phyloP scores from a whole-genome alignment of 2,113 vertebrate genomes.

The Castor canadensis region DNA sequence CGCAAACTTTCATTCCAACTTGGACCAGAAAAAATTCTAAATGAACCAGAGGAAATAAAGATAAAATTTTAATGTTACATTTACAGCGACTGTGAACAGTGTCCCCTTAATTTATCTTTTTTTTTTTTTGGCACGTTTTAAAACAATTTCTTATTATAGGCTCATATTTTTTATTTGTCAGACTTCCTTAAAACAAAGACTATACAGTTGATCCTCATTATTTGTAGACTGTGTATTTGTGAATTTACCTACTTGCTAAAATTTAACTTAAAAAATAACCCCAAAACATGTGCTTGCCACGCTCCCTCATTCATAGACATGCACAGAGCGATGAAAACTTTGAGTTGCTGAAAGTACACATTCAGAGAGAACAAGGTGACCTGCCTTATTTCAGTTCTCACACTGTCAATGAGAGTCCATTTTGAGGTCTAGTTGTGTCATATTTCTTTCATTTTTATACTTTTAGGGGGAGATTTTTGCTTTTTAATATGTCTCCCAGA shows the following conservation, averaged over 20 bases:
- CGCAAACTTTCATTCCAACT: neutral
- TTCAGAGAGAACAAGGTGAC: neutral
- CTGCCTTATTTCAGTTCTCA: neutral
- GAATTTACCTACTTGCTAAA: neutral
- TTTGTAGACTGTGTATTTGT: neutral
- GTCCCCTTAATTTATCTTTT: neutral
- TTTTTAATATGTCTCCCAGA: neutral
- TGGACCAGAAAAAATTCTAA: constrained; percentile 31
- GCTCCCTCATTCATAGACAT: neutral
- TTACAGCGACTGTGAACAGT: neutral
- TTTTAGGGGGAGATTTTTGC: neutral
- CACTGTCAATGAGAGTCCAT: neutral
- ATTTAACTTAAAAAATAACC: neutral
- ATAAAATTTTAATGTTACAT: neutral
- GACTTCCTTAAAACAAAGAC: neutral
- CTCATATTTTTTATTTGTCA: constrained; percentile 44
- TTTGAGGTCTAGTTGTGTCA: neutral
- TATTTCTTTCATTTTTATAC: neutral
- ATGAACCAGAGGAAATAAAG: neutral
- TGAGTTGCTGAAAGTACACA: neutral
- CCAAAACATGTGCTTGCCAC: neutral
- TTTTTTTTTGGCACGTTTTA: neutral
- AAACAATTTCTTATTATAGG: neutral
- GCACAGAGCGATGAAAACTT: neutral
- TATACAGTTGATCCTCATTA: neutral